phyloP scores from a whole-genome alignment of 2,888 invertebrate genomes.

The Epistrophe eligans region DNA sequence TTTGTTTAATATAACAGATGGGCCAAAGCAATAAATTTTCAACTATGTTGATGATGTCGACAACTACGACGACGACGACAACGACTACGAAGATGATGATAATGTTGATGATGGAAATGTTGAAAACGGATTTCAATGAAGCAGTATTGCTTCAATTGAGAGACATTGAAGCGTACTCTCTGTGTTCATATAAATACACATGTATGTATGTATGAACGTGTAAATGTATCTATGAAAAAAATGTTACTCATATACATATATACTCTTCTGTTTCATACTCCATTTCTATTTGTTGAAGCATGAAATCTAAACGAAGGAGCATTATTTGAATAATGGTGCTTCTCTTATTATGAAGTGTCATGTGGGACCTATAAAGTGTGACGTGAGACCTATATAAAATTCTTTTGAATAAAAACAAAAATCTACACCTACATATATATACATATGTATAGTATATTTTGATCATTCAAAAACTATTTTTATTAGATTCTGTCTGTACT shows the following conservation, averaged over 20 bases:
- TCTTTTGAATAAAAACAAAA: conserved; percentile 23
- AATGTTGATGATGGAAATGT: conserved; percentile 43
- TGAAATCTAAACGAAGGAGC: conserved; percentile 47
- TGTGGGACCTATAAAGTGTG: conserved; percentile 19
- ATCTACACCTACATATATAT: too few species aligned
- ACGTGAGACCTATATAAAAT: conserved; percentile 12
- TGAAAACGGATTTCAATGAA: conserved; percentile 53
- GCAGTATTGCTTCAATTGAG: conserved; percentile 54
- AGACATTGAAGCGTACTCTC: conserved; percentile 38
- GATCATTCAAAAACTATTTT: not conserved
- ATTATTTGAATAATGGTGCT: conserved; percentile 26
- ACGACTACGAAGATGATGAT: conserved; percentile 11
- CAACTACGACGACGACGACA: conserved; percentile 16
- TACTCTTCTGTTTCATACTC: conserved; percentile 16
- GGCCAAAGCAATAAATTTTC: conserved; percentile 72
- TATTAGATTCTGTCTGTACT: not conserved
- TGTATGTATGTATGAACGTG: not conserved
- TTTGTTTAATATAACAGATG: conserved; percentile 71
- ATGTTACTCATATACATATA: not conserved
- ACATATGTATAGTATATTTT: not conserved
- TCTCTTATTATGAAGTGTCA: conserved; percentile 4
- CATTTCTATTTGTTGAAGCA: conserved; percentile 51
- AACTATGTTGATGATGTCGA: conserved; percentile 49
- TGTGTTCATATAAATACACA: conserved; percentile 7
- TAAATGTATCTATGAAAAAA: not conserved